These are phyloP conservation scores for Oxyura jamaicensis DNA, from an alignment of 2,113 vertebrate species.

Conservation along the genomic window DNA sequence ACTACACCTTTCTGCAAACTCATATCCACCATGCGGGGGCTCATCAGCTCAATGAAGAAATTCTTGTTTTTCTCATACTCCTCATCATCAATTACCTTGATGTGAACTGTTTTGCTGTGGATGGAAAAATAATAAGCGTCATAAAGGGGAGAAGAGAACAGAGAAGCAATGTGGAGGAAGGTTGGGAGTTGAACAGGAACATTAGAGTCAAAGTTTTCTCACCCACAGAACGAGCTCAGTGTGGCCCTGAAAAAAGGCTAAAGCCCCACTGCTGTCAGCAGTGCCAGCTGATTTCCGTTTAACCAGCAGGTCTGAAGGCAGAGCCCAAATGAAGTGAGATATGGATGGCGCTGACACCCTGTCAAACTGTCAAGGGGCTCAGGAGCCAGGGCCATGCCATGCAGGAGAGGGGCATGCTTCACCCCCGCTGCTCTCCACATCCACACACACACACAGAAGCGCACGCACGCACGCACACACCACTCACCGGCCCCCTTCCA, in stretches of 20 bases:
- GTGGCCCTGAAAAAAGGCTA: background rate
- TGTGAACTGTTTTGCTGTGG: conserved; percentile 87
- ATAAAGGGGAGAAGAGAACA: conserved; percentile 70
- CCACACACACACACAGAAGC: background rate
- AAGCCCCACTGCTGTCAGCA: background rate
- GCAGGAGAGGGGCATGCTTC: background rate
- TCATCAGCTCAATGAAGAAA: conserved; percentile 88
- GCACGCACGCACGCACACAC: background rate
- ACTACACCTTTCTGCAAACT: conserved; percentile 90
- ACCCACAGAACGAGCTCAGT: conserved; percentile 9
- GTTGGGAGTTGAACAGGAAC: conserved; percentile 18
- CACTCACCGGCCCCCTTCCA: background rate
- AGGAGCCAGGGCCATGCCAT: background rate
- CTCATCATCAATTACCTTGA: conserved; percentile 91
- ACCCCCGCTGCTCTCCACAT: background rate
- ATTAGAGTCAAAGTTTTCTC: conserved; percentile 68
- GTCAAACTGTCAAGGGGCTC: background rate
- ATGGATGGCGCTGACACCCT: background rate
- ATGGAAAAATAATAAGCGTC: conserved; percentile 84
- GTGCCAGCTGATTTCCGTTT: background rate
- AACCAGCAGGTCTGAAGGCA: background rate
- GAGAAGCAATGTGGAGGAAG: conserved; percentile 63
- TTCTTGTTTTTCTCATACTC: conserved; percentile 89
- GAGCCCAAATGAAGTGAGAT: background rate
- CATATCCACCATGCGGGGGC: conserved; percentile 87